These are phyloP conservation scores for Prunella himalayana DNA, from an alignment of 2,113 vertebrate genomes.

Conservation along the genomic window DNA sequence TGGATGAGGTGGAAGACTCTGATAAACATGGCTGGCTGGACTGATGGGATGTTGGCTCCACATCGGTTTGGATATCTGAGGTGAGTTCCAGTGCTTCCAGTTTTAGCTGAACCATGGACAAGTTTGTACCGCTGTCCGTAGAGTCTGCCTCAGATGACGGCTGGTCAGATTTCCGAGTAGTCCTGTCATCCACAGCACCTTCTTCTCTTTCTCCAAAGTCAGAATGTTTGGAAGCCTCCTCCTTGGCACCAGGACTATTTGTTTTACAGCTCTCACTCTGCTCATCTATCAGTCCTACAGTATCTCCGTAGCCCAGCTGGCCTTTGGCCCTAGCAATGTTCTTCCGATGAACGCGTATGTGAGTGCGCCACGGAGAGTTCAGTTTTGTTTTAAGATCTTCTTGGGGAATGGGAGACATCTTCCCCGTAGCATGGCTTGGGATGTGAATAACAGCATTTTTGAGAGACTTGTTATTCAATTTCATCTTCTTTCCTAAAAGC, in stretches of 20 bases:
- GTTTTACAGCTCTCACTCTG: slow-evolving; percentile 58
- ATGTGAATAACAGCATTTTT: slow-evolving; percentile 76
- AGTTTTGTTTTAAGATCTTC: slow-evolving; percentile 74
- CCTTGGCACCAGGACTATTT: background rate
- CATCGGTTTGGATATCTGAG: background rate
- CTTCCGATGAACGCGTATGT: slow-evolving; percentile 87
- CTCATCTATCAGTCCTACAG: slow-evolving; percentile 78
- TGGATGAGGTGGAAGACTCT: slow-evolving; percentile 55
- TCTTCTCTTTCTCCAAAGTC: background rate
- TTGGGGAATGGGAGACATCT: slow-evolving; percentile 64
- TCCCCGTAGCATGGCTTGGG: slow-evolving; percentile 66
- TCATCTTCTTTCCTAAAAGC: slow-evolving; percentile 88
- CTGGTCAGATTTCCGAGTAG: slow-evolving; percentile 50
- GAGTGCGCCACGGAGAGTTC: slow-evolving; percentile 89
- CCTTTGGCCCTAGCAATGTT: slow-evolving; percentile 80
- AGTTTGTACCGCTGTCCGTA: background rate
- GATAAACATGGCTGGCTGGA: slow-evolving; percentile 33
- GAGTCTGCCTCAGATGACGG: slow-evolving; percentile 52
- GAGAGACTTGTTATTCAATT: slow-evolving; percentile 65
- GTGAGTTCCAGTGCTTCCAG: slow-evolving; percentile 78
- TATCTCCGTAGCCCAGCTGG: slow-evolving; percentile 83
- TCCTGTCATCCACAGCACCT: slow-evolving; percentile 29
- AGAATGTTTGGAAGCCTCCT: background rate
- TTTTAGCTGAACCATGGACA: slow-evolving; percentile 75
- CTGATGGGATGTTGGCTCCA: background rate